Conservation (phyloP, 2,888 invertebrate species). For the Agriopis marginaria region DNA sequence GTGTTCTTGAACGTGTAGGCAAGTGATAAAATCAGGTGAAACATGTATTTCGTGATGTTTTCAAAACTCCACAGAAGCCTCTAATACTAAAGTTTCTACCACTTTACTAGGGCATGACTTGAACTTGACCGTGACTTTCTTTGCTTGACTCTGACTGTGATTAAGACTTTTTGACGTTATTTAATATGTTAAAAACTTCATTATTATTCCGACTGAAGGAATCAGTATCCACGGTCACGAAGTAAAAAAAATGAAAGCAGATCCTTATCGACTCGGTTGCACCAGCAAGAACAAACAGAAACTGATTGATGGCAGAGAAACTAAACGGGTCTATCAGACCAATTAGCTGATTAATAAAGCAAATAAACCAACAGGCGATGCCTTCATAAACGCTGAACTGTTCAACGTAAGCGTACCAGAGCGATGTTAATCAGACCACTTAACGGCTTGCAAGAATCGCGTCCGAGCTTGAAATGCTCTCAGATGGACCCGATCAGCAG, state of each 20-base stretch:
- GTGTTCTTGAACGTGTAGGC: too few species aligned
- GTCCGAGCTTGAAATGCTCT: conserved; percentile 60
- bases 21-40: too few species aligned
- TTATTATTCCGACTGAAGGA: too few species aligned
- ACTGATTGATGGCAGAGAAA: conserved; percentile 38
- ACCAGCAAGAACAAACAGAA: conserved; percentile 35
- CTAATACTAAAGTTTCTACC: too few species aligned
- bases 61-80: too few species aligned
- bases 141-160: too few species aligned
- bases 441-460: conserved; percentile 64
- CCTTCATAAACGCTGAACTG: conserved; percentile 55
- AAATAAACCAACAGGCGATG: conserved; percentile 41
- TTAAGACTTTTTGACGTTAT: too few species aligned
- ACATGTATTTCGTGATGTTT: too few species aligned
- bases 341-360: conserved; percentile 45
- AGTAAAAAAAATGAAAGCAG: background rate
- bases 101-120: too few species aligned
- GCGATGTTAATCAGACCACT: conserved; percentile 69
- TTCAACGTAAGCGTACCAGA: conserved; percentile 64
- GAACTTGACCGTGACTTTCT: too few species aligned
- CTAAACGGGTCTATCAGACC: conserved; percentile 43
- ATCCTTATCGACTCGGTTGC: conserved; percentile 31
- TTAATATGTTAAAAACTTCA: too few species aligned
- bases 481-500: conserved; percentile 58
- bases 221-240: too few species aligned